phyloP scores from a whole-genome alignment of 2,888 invertebrate species.

The Leptinotarsa peninsularis region DNA sequence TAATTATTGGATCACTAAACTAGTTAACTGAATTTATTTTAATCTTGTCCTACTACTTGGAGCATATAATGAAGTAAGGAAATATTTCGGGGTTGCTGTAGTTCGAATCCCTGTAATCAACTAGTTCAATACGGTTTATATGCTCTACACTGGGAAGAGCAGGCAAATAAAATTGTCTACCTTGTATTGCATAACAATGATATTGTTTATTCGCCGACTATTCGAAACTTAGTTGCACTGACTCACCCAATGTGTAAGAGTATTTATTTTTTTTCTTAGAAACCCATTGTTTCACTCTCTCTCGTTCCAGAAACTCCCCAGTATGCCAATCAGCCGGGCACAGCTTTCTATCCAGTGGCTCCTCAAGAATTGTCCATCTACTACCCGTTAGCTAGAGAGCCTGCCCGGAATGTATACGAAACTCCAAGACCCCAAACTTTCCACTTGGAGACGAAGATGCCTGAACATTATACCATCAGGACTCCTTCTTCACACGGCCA shows the following conservation, averaged over 20 bases:
- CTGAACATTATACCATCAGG: constrained; percentile 64
- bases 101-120: no score
- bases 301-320: constrained; percentile 68
- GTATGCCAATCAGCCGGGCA: constrained; percentile 66
- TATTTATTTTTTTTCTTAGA: no score
- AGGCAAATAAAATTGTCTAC: no score
- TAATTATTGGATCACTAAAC: no score
- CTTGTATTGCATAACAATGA: no score
- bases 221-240: background rate
- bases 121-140: no score
- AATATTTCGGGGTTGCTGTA: no score
- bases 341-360: constrained; percentile 68
- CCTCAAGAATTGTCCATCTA: constrained; percentile 67
- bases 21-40: no score
- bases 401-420: constrained; percentile 61
- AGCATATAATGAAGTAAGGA: no score
- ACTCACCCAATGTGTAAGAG: background rate
- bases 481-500: constrained; percentile 67
- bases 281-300: background rate
- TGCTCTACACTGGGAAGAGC: no score
- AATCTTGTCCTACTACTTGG: no score
- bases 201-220: no score
- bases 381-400: constrained; percentile 62
- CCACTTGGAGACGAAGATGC: constrained; percentile 62
- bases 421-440: constrained; percentile 59